Base-by-base conservation (phyloP, 2,113 vertebrate species). In the Tachysurus fulvidraco region DNA sequence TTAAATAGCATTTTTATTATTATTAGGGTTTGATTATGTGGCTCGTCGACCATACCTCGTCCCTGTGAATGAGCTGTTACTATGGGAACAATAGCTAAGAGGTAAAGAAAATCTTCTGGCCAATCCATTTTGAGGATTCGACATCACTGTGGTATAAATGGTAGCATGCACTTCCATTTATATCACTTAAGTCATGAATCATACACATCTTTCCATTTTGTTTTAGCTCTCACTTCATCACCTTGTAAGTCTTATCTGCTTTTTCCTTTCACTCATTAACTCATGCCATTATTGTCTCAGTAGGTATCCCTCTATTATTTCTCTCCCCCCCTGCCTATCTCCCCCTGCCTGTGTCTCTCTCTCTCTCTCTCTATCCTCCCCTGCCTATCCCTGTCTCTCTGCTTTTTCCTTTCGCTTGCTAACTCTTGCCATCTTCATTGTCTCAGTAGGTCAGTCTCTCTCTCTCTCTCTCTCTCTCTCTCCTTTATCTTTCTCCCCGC, bases 221-320 rank as follows among this genome's bases (percentile, higher is more conserved):
- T 19, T 76, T 84, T 14, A 7, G 76, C 82, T 73, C 67, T 81
- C 67, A 74, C 74, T 81, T 81, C 36, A 19, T 86, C 46, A 88
- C 78, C 71, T 67, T 85, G 65, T 87, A 52, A 64, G 64, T 71
- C 44, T 78, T 78, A 77, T 79, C 79, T 83, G 78, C 36, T 16
- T 46, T 82, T 87, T 41, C 57, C 30, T 9, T 71, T 11, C 52
- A 50, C 30, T 52, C 77, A 81, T 81, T 73, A 64, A 82, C 64
- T 62, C 73, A 81, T 60, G 54, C 81, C 76, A 60, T 85, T 30
- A 83, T 46, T 73, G 62, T 62, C 78, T 25, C 25, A 44, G 69
- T 80, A 80, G 60, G 6, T 79, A 52, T 85, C n/a, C 52, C 59
- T 16, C 71, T 36, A 36, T 21, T 54, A 30, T 19, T 65, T 0